These are phyloP conservation scores for Xestoiulus laeticollis DNA, from an alignment of 2,888 invertebrate species.

Conservation along the genomic window DNA sequence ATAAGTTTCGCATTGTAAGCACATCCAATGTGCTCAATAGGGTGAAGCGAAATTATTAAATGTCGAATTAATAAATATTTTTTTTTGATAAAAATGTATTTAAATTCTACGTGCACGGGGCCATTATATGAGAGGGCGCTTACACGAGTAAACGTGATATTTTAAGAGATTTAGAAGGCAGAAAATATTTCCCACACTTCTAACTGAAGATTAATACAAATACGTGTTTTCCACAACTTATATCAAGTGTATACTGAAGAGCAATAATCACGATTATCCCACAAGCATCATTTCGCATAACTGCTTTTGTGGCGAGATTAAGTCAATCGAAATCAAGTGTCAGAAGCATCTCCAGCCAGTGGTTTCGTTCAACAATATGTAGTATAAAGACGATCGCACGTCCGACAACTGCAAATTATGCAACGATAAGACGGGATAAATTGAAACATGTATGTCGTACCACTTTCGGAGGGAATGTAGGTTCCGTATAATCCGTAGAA, in stretches of 20 bases:
- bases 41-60: too few species aligned
- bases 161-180: too few species aligned
- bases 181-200: too few species aligned
- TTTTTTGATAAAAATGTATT: too few species aligned
- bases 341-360: background rate
- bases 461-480: slow-evolving; percentile 79
- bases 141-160: too few species aligned
- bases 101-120: too few species aligned
- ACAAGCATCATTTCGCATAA: background rate
- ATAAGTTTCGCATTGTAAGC: too few species aligned
- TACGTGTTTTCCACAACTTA: too few species aligned
- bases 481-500: slow-evolving; percentile 80
- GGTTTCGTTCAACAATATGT: background rate
- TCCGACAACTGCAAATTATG: background rate
- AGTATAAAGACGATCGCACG: background rate
- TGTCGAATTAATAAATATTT: too few species aligned
- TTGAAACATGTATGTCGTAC: slow-evolving; percentile 64
- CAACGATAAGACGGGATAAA: background rate
- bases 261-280: background rate
- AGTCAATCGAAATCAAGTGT: background rate
- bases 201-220: background rate
- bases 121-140: too few species aligned
- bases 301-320: background rate
- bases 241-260: background rate
- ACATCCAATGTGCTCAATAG: too few species aligned